These are phyloP conservation scores for Atractosteus spatula DNA, from an alignment of 2,113 vertebrate genomes.

Conservation along the genomic window DNA sequence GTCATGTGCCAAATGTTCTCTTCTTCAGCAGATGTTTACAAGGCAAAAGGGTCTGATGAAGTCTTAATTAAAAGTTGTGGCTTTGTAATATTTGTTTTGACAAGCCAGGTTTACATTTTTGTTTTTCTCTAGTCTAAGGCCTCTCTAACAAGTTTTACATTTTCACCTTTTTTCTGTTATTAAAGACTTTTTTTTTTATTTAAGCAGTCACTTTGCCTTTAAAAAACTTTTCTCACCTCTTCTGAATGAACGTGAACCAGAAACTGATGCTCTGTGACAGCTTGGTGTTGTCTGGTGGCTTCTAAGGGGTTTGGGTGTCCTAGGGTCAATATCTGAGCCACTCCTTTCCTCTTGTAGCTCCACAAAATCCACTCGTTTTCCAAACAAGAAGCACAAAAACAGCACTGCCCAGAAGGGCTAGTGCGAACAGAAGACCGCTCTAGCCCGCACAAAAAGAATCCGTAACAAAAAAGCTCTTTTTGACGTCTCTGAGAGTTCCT, in stretches of 20 bases:
- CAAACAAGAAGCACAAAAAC: too few relatives aligned
- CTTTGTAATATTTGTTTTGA: slow-evolving; percentile 6
- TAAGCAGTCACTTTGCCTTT: background rate
- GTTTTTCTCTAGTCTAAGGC: background rate
- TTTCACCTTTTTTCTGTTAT: too few relatives aligned
- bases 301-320: background rate
- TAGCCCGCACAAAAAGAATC: too few relatives aligned
- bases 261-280: background rate
- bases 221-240: background rate
- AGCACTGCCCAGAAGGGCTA: too few relatives aligned
- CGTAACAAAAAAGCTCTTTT: too few relatives aligned
- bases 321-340: background rate
- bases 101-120: slow-evolving; percentile 11
- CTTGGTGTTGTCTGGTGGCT: background rate
- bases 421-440: too few relatives aligned
- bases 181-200: background rate
- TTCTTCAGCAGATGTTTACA: slow-evolving; percentile 14
- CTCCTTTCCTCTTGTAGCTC: too few relatives aligned
- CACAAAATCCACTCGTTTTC: too few relatives aligned
- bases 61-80: slow-evolving; percentile 20
- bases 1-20: slow-evolving; percentile 22
- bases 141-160: background rate
- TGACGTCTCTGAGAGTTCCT: too few relatives aligned
- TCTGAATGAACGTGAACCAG: slow-evolving; percentile 1
- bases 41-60: slow-evolving; percentile 9